These are phyloP conservation scores for Lampris megalopsis DNA, from an alignment of 2,113 vertebrate species.

Conservation along the genomic window DNA sequence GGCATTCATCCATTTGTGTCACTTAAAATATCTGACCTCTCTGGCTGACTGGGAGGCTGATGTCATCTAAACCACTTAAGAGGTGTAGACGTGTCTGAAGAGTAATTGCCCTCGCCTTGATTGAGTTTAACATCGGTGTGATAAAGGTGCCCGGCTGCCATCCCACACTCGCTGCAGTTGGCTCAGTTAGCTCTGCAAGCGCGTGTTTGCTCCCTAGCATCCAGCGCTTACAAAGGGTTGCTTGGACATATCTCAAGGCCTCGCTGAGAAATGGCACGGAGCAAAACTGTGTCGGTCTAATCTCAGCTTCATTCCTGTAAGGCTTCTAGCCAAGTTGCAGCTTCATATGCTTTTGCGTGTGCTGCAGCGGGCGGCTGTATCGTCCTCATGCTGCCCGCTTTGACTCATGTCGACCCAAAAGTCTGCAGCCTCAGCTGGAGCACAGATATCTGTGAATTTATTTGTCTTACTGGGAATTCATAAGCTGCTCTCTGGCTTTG, in stretches of 20 bases:
- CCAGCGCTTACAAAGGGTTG: constrained; percentile 20
- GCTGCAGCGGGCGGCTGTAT: constrained; percentile 63
- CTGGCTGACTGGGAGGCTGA: constrained; percentile 52
- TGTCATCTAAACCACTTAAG: constrained; percentile 65
- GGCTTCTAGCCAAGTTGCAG: constrained; percentile 41
- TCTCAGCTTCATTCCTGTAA: constrained; percentile 48
- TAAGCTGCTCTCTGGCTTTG: constrained; percentile 60
- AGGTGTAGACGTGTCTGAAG: constrained; percentile 52
- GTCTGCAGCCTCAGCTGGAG: constrained; percentile 72
- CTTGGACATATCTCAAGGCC: constrained; percentile 38
- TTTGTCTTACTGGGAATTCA: constrained; percentile 78
- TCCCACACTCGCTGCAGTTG: not conserved
- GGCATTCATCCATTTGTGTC: constrained; percentile 39
- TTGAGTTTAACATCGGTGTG: constrained; percentile 49
- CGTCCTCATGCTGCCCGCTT: constrained; percentile 53
- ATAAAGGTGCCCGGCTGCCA: constrained; percentile 44
- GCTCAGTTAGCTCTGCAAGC: too few species aligned
- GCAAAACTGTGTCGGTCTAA: constrained; percentile 57
- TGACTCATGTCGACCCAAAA: constrained; percentile 67
- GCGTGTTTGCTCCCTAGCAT: too few species aligned
- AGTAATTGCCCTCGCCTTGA: constrained; percentile 57
- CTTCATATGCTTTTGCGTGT: constrained; percentile 72
- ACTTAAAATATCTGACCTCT: constrained; percentile 61
- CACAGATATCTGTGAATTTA: constrained; percentile 79
- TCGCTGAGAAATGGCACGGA: constrained; percentile 42